These are phyloP conservation scores for Anthopleura xanthogrammica DNA, from an alignment of 92 coral and sea anemone species.

Conservation along the genomic window DNA sequence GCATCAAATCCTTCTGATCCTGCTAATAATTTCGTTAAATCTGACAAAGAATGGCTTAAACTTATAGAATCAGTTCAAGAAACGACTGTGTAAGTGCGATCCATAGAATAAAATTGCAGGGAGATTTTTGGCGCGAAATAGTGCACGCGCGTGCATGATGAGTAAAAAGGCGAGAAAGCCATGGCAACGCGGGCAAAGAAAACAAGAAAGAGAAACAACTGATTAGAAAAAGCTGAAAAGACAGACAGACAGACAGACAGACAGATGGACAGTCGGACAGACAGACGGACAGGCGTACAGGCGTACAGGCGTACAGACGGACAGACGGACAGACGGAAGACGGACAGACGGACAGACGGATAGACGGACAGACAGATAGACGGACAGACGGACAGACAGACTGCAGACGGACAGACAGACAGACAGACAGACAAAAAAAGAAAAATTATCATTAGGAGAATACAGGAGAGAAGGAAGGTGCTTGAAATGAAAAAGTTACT, in stretches of 20 bases:
- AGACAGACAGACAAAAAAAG: too few species aligned
- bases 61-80: conserved; percentile 27
- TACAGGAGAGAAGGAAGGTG: too few species aligned
- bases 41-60: conserved; percentile 17
- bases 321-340: too few species aligned
- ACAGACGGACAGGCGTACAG: background rate
- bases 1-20: conserved; percentile 31
- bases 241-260: background rate
- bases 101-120: too few species aligned
- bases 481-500: background rate
- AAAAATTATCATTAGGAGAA: too few species aligned
- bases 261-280: background rate
- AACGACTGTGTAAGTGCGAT: conserved; percentile 20
- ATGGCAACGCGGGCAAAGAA: background rate
- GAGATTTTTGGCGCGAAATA: background rate
- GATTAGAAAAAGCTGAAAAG: background rate
- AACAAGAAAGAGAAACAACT: background rate
- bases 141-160: background rate
- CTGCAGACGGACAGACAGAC: too few species aligned
- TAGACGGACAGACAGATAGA: too few species aligned
- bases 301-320: too few species aligned
- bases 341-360: too few species aligned
- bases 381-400: too few species aligned
- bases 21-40: background rate
- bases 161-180: background rate